phyloP scores from a whole-genome alignment of 2,113 vertebrate species.

The Coryphaenoides rupestris region DNA sequence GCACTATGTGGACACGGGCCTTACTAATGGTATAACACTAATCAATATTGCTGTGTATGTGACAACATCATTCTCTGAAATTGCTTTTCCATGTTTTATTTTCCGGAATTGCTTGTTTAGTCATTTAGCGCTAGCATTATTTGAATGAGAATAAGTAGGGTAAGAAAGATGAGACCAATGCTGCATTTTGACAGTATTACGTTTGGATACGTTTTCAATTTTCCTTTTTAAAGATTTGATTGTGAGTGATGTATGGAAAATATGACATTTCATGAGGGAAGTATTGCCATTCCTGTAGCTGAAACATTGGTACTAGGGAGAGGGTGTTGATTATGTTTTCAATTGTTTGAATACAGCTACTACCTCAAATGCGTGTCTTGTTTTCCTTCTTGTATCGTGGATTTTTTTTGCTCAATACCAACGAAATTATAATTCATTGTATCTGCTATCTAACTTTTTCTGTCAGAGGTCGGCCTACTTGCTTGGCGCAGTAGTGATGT shows the following conservation, averaged over 20 bases:
- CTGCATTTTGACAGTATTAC: slow-evolving; percentile 47
- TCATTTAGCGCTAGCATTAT: slow-evolving; percentile 42
- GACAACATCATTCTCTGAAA: slow-evolving; percentile 31
- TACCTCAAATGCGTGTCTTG: slow-evolving; percentile 61
- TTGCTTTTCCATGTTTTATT: slow-evolving; percentile 31
- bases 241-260: slow-evolving; percentile 51
- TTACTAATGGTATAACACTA: slow-evolving; percentile 34
- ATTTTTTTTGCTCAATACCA: background rate
- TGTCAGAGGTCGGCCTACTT: background rate
- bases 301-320: slow-evolving; percentile 55
- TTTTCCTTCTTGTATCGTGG: slow-evolving; percentile 7
- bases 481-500: background rate
- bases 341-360: slow-evolving; percentile 76
- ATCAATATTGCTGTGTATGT: slow-evolving; percentile 31
- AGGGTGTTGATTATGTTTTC: slow-evolving; percentile 63
- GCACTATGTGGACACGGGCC: too few species aligned
- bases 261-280: slow-evolving; percentile 46
- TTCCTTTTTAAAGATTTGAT: slow-evolving; percentile 53
- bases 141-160: slow-evolving; percentile 21
- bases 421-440: too few species aligned
- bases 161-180: slow-evolving; percentile 28
- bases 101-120: slow-evolving; percentile 38
- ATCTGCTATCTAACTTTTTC: too few species aligned
- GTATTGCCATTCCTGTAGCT: slow-evolving; percentile 68
- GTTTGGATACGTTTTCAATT: slow-evolving; percentile 44